A percentile compares a stretch with the other conserved stretches of the same genome.
Evolutionary conservation across 2,113 vertebrate species (phyloP).

Genomic region (Malurus elegans): DNA sequence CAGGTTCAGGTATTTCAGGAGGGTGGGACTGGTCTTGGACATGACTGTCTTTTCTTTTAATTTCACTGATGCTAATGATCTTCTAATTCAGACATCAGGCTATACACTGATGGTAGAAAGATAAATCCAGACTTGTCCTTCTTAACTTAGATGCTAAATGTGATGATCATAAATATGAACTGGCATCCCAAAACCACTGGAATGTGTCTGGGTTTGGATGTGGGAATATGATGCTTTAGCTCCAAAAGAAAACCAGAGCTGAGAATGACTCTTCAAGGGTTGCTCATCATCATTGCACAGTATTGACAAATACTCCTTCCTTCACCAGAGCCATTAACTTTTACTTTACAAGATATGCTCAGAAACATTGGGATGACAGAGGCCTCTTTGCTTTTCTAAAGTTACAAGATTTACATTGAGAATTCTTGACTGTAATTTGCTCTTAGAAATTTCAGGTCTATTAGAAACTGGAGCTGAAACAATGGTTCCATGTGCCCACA

Average conservation of each 20-base stretch:
- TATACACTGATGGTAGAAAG: neutral
- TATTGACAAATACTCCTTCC: neutral
- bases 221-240: neutral
- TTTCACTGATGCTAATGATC: neutral
- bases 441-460: neutral
- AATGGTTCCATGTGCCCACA: neutral
- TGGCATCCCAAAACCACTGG: neutral
- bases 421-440: neutral
- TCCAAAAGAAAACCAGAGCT: neutral
- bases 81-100: neutral
- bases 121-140: neutral
- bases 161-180: neutral
- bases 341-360: neutral
- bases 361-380: neutral
- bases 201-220: neutral
- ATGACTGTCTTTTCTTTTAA: neutral
- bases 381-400: neutral
- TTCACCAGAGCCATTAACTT: neutral
- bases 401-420: neutral
- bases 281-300: neutral
- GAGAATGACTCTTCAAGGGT: neutral
- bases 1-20: too few relatives aligned
- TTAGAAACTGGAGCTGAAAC: neutral
- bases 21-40: neutral
- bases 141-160: neutral